These are phyloP conservation scores for Tetropium fuscum DNA, from an alignment of 2,888 invertebrate species.

Conservation along the genomic window DNA sequence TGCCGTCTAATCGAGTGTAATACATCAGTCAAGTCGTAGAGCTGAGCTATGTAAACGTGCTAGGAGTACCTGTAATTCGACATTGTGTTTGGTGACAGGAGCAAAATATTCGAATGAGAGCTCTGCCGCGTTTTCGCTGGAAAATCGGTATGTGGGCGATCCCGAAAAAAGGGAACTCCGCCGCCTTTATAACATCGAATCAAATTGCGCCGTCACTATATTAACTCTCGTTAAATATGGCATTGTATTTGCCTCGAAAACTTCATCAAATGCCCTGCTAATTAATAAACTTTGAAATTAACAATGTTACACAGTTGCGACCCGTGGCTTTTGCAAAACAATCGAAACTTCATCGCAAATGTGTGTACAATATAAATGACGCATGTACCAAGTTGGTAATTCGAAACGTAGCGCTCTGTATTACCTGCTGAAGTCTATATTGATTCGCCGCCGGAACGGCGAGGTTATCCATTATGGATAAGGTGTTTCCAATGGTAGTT, in stretches of 20 bases:
- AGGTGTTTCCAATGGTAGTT: slow-evolving; percentile 39
- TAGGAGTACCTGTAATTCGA: no score
- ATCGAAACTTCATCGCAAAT: slow-evolving; percentile 20
- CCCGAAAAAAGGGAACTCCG: background rate
- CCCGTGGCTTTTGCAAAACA: slow-evolving; percentile 29
- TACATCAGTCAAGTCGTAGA: no score
- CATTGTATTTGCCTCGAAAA: slow-evolving; percentile 36
- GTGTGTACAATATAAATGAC: background rate
- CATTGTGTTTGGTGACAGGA: no score
- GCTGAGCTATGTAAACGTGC: no score
- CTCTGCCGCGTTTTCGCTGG: no score
- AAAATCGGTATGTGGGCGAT: background rate
- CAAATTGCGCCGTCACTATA: background rate
- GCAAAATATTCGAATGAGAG: no score
- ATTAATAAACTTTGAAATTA: slow-evolving; percentile 40
- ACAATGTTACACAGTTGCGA: slow-evolving; percentile 29
- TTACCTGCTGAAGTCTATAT: slow-evolving; percentile 17
- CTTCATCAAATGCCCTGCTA: slow-evolving; percentile 32
- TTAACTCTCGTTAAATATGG: slow-evolving; percentile 28
- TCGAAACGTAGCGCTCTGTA: slow-evolving; percentile 6
- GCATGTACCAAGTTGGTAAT: background rate
- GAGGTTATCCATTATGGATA: slow-evolving; percentile 45
- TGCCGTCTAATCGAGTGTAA: no score
- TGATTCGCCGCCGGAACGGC: slow-evolving; percentile 12
- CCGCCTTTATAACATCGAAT: background rate